Conservation (phyloP, 2,888 invertebrate genomes). For the Caenorhabditis japonica region DNA sequence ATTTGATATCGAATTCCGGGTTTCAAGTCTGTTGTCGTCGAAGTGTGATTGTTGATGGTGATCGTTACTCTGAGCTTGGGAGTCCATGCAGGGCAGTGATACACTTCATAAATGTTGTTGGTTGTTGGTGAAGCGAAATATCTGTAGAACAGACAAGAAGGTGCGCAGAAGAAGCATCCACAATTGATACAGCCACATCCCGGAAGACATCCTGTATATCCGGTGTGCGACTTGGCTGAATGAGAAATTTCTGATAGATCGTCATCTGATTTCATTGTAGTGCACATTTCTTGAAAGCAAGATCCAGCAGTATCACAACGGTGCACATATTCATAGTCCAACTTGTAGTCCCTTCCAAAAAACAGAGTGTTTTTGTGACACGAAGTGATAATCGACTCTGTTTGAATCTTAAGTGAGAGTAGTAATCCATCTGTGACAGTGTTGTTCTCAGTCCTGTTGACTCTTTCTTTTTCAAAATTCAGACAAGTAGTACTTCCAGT, state of each 20-base stretch:
- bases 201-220: conserved; percentile 21
- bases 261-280: not conserved
- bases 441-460: no score
- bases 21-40: not conserved
- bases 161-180: conserved; percentile 18
- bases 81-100: conserved; percentile 20
- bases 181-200: conserved; percentile 24
- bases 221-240: conserved; percentile 7
- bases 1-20: conserved; percentile 1
- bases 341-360: conserved; percentile 8
- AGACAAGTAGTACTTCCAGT: no score
- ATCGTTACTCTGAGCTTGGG: not conserved
- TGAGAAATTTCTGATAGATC: conserved; percentile 19
- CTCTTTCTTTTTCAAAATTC: not conserved
- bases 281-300: conserved; percentile 12
- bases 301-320: conserved; percentile 19
- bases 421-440: not conserved
- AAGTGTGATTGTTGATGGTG: not conserved
- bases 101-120: conserved; percentile 10
- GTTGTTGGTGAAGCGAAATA: conserved; percentile 26
- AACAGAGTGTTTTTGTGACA: conserved; percentile 4
- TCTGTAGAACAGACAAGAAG: conserved; percentile 35
- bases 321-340: conserved; percentile 7
- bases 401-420: not conserved
- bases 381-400: not conserved